Evolutionary conservation across 2,888 invertebrate genomes (phyloP).

Genomic region (Cerceris ruficornis): DNA sequence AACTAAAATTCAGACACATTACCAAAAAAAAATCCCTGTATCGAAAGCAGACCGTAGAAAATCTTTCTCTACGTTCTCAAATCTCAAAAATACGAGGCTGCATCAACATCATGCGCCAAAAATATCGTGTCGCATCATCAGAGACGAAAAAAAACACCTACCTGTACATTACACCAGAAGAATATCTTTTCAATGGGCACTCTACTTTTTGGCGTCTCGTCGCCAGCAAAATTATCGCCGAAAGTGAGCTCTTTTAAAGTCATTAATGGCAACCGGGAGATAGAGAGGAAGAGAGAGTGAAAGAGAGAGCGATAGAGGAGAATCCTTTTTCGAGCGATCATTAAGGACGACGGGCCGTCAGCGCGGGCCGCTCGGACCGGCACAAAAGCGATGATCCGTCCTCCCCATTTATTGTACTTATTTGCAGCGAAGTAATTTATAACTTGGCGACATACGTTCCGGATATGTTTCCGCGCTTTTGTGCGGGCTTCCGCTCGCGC

Average conservation of each 20-base stretch:
- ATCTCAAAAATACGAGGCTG: too few relatives aligned
- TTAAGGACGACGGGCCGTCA: constrained; percentile 52
- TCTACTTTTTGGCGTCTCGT: constrained; percentile 3
- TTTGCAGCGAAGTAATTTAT: constrained; percentile 41
- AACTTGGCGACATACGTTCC: constrained; percentile 33
- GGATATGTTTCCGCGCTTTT: not conserved
- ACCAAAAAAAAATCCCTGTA: too few relatives aligned
- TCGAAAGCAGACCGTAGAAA: too few relatives aligned
- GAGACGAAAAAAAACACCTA: too few relatives aligned
- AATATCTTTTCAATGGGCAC: not conserved
- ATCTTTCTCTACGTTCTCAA: too few relatives aligned
- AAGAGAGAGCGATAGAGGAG: not conserved
- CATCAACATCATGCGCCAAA: too few relatives aligned
- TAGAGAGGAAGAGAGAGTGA: too few relatives aligned
- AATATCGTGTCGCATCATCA: too few relatives aligned
- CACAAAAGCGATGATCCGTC: constrained; percentile 41
- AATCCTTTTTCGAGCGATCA: constrained; percentile 43
- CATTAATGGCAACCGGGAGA: constrained; percentile 52
- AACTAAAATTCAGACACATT: too few relatives aligned
- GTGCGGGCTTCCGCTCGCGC: not conserved
- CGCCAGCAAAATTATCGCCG: constrained; percentile 29
- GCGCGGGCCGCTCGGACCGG: not conserved
- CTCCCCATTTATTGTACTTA: constrained; percentile 30
- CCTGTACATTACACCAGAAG: not conserved
- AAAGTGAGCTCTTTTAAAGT: constrained; percentile 31